Base-by-base conservation (phyloP, 2,888 invertebrate species). In the Dolichopus griseipennis region DNA sequence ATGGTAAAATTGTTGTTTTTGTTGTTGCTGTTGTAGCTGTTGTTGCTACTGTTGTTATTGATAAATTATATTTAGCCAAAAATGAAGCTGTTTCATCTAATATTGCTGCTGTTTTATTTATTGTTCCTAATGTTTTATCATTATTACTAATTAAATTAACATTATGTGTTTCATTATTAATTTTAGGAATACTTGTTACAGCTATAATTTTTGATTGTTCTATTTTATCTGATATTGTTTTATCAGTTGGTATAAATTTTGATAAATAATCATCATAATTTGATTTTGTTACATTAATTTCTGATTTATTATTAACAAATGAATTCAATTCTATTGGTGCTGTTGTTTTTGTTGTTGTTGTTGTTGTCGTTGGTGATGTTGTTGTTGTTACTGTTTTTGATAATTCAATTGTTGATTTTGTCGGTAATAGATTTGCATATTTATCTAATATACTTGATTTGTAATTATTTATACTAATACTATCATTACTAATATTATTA, bases 1-100 rank as follows among this genome's bases (percentile, higher is more conserved):
- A 12, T 70, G 76, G 8, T 76, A 76, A 21, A 76, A 77, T 10
- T 68, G 70, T 73, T 70, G 69, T 65, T 68, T 70, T 69, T 68
- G 68, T 63, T 67, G 70, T 64, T 68, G 70, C 61, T 33, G 75
- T 70, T 61, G 75, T 72, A 61, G 73, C 69, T 68, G 70, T 70
- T 67, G 27, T 27, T 2, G n/a, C 27, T 41, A 6, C 18, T 65
- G 65, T 12, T 65, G 20, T 37, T 65, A 18, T 41, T 37, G 20
- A 33, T 34, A 64, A 41, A 43, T 43, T 65, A 65, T 43, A 37
- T 64, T 61, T 65, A 61, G 65, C 65, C n/a, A 64, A 67, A 34
- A 20, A 61, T 52, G 65, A 34, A 15, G 52, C n/a, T 18, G 33
- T 52, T 15, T 52, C 52, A 18, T 52, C 52, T 18, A 52, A 18